phyloP scores from a whole-genome alignment of 2,113 vertebrate species.

The Alligator mississippiensis region DNA sequence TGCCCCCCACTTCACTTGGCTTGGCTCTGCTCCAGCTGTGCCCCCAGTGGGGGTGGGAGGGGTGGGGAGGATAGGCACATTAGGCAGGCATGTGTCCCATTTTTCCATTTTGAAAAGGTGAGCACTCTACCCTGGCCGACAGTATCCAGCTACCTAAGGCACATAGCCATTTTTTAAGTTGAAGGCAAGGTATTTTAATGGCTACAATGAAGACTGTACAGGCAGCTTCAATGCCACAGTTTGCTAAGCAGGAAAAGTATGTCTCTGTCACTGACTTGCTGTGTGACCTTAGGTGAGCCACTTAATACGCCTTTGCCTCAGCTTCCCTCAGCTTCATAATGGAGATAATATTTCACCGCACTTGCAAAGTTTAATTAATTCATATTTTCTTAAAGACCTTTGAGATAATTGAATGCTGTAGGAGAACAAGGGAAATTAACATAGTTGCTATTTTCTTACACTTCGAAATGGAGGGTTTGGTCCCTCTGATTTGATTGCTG shows the following conservation, averaged over 20 bases:
- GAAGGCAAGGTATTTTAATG: neutral
- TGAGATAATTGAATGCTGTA: slow-evolving; percentile 49
- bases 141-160: neutral
- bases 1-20: no score
- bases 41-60: no score
- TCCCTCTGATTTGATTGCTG: slow-evolving; percentile 10
- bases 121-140: no score
- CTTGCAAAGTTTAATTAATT: slow-evolving; percentile 54
- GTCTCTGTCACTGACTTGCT: neutral
- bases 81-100: no score
- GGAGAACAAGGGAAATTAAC: neutral
- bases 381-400: slow-evolving; percentile 43
- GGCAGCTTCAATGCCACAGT: accelerated
- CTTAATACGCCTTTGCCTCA: neutral
- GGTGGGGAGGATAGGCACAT: no score
- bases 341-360: slow-evolving; percentile 23
- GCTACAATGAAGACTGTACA: neutral
- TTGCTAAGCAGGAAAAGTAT: slow-evolving; percentile 11
- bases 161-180: neutral
- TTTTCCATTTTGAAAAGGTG: no score
- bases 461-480: slow-evolving; percentile 26
- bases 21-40: no score
- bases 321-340: neutral
- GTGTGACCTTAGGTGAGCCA: slow-evolving; percentile 37
- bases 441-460: slow-evolving; percentile 37